Evolutionary conservation across 2,888 invertebrate genomes (phyloP).

Genomic region (Petrophora chlorosata): DNA sequence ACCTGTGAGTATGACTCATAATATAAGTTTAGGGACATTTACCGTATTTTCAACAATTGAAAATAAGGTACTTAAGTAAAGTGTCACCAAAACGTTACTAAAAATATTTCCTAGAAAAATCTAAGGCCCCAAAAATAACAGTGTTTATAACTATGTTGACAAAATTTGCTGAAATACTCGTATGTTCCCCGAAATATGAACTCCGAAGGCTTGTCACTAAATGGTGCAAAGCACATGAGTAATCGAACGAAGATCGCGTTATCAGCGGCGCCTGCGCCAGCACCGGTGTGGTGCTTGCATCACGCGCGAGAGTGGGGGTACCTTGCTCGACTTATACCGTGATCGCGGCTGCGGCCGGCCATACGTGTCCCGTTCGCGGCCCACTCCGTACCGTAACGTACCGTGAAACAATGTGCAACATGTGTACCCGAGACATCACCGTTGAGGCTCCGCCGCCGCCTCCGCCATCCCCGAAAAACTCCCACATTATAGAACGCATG

Average conservation of each 20-base stretch:
- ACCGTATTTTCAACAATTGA: no score
- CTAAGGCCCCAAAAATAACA: no score
- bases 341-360: slow-evolving; percentile 42
- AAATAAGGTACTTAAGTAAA: no score
- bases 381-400: slow-evolving; percentile 15
- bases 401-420: slow-evolving; percentile 66
- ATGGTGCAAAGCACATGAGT: slow-evolving; percentile 3
- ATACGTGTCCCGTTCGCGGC: slow-evolving; percentile 46
- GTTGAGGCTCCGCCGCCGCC: slow-evolving; percentile 47
- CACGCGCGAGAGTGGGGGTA: slow-evolving; percentile 54
- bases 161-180: no score
- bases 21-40: no score
- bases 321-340: slow-evolving; percentile 66
- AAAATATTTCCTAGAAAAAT: no score
- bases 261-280: slow-evolving; percentile 39
- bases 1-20: no score
- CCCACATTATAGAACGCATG: slow-evolving; percentile 62
- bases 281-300: slow-evolving; percentile 36
- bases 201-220: background rate
- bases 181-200: background rate
- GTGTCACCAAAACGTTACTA: no score
- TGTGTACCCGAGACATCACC: slow-evolving; percentile 66
- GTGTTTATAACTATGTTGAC: no score
- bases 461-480: slow-evolving; percentile 40
- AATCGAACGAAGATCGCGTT: slow-evolving; percentile 9